Conservation (phyloP, 1,140 invertebrate species). For the Lithobius niger region DNA sequence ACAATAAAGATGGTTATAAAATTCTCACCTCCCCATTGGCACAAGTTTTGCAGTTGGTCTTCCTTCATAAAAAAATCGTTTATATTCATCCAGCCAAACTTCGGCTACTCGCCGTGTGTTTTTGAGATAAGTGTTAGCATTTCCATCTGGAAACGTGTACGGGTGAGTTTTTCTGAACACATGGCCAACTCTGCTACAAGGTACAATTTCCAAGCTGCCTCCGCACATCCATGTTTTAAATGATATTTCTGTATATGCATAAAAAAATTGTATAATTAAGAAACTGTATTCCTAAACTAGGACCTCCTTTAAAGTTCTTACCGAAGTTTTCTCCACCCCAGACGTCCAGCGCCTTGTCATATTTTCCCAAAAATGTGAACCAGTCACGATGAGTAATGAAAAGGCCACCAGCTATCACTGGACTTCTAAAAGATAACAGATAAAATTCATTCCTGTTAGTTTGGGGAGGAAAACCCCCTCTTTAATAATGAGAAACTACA, state of each 20-base stretch:
- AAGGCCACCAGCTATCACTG: constrained; percentile 85
- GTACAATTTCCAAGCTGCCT: constrained; percentile 83
- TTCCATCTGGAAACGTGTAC: constrained; percentile 86
- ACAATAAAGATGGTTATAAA: no score
- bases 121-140: constrained; percentile 50
- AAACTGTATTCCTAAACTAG: neutral
- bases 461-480: no score
- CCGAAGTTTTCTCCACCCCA: constrained; percentile 82
- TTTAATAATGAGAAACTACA: no score
- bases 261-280: constrained; percentile 11
- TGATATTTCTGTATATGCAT: constrained; percentile 51
- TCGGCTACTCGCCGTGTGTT: constrained; percentile 71
- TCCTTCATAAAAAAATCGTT: constrained; percentile 76
- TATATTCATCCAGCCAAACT: constrained; percentile 94
- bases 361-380: constrained; percentile 88
- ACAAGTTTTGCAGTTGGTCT: constrained; percentile 75
- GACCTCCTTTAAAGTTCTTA: constrained; percentile 22
- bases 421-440: constrained; percentile 55
- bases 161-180: constrained; percentile 83
- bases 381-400: constrained; percentile 86
- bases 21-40: constrained; percentile 79
- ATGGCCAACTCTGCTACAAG: constrained; percentile 82
- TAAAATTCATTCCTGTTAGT: no score
- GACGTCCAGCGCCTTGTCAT: constrained; percentile 95
- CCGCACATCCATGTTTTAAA: constrained; percentile 93